Evolutionary conservation across 1,140 invertebrate genomes (phyloP), one percentile per base, ranked within the genome.

Genomic region (Battus philenor): DNA sequence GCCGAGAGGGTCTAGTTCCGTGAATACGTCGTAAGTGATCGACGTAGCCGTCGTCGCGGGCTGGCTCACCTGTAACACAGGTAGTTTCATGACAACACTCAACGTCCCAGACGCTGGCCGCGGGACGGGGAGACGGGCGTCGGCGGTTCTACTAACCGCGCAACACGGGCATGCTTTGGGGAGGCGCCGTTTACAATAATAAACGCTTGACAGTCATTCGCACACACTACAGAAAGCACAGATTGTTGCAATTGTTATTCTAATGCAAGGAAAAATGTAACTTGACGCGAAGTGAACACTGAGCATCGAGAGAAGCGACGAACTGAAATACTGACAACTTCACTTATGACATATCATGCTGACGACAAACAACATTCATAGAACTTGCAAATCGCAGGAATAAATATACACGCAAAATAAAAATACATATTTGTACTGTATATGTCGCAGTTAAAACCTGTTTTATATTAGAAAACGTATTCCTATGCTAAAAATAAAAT

Each of bases 1-100:
- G 68, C 95, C 95, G 66, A 97, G 83, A 41, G 95, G 95, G 89
- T 97, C 95, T 82, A 97, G 86, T 81, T 97, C 95, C 20, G 93
- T 96, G 87, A 97, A 97, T 54, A 96, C 93, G 88, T 95, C 94
- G 86, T 91, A 86, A 61, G 61, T 62, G 61, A 70, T 66, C 54
- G 75, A 59, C 57, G 60, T 31, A 32, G 65, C 50, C 51, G 66
- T 34, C 58, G 67, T 46, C 53, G 55, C 60, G 41, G 57, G 65
- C 66, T 60, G 64, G 68, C 55, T 68, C 65, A 81, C 77, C 80
- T 84, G 80, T 49, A 84, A 83, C 72, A 75, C 52, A 65, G 54
- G 49, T 38, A 65, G 24, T 26, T 20, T 39, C 36, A 26, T 39
- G 20, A 39, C 36, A 39, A 26, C 13, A 4, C 8, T 9, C 2